A percentile compares a stretch with the other conserved stretches of the same genome.
Conservation (phyloP, 2,888 invertebrate species). For the Pterostichus niger region DNA sequence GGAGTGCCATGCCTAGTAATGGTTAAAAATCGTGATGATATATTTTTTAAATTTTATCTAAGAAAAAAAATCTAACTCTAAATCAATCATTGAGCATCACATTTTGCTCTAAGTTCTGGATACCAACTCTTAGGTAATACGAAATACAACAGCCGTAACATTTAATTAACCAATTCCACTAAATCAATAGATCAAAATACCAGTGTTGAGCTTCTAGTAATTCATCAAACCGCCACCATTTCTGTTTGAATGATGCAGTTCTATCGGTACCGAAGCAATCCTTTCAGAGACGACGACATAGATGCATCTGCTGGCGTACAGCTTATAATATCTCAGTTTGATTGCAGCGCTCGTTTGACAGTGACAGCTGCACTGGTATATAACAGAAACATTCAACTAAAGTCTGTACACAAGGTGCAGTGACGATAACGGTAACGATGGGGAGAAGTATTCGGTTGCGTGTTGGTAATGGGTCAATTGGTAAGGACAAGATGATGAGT, state of each 20-base stretch:
- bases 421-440: background rate
- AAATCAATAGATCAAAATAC: background rate
- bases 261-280: background rate
- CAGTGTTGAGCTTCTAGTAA: background rate
- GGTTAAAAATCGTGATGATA: too few species aligned
- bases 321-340: background rate
- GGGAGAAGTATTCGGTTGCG: background rate
- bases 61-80: too few species aligned
- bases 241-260: background rate
- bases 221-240: background rate
- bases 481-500: background rate
- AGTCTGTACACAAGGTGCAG: background rate
- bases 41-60: too few species aligned
- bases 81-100: too few species aligned
- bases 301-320: background rate
- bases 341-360: background rate
- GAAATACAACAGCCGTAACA: too few species aligned
- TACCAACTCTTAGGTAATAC: too few species aligned
- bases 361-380: background rate
- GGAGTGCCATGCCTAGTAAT: too few species aligned
- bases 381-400: background rate
- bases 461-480: slow-evolving; percentile 6
- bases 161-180: too few species aligned
- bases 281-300: background rate
- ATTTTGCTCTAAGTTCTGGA: too few species aligned